phyloP scores from a whole-genome alignment of 2,888 invertebrate species.

The Apodemia mormo region DNA sequence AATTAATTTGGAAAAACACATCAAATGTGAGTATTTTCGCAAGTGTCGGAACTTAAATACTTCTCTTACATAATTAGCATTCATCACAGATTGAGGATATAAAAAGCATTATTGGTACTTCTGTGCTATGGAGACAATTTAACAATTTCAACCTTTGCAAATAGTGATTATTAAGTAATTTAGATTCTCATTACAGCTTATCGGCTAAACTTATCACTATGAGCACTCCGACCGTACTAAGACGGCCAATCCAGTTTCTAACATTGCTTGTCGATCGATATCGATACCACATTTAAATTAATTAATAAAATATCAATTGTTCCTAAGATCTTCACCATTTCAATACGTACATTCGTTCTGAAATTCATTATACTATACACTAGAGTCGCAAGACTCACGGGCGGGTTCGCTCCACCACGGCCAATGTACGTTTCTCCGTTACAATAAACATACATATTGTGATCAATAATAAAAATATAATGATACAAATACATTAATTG shows the following conservation, averaged over 20 bases:
- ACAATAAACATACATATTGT: constrained; percentile 75
- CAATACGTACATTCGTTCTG: constrained; percentile 70
- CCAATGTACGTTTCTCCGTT: constrained; percentile 58
- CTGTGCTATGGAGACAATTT: constrained; percentile 78
- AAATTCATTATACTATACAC: constrained; percentile 67
- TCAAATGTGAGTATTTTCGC: constrained; percentile 58
- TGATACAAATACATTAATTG: constrained; percentile 80
- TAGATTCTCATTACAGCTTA: constrained; percentile 78
- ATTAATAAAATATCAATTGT: constrained; percentile 82
- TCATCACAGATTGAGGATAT: constrained; percentile 81
- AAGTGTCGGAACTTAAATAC: constrained; percentile 68
- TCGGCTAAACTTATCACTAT: constrained; percentile 74
- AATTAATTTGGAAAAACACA: constrained; percentile 61
- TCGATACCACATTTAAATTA: constrained; percentile 80
- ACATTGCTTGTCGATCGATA: constrained; percentile 78
- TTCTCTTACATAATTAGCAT: constrained; percentile 77
- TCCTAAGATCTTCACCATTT: constrained; percentile 80
- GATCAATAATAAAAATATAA: constrained; percentile 82
- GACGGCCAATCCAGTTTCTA: constrained; percentile 59
- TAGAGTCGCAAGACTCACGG: constrained; percentile 51
- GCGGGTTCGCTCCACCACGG: constrained; percentile 43
- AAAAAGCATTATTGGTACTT: constrained; percentile 80
- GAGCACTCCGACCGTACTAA: constrained; percentile 68
- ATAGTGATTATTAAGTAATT: constrained; percentile 80
- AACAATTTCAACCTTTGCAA: constrained; percentile 75